These are phyloP conservation scores for Nasonovia ribisnigri DNA, from an alignment of 2,888 invertebrate species.

Conservation along the genomic window DNA sequence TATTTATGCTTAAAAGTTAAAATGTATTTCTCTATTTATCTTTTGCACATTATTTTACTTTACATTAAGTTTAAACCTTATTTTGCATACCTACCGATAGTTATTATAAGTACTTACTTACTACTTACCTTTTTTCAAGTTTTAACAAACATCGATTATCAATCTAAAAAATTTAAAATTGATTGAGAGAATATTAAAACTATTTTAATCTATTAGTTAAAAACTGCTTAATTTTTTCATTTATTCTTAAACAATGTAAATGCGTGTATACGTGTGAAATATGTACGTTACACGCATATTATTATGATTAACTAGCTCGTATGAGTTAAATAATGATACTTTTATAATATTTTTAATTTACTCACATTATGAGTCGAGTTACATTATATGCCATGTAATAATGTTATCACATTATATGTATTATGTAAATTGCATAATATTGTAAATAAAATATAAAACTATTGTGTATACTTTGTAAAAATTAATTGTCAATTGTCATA, in stretches of 20 bases:
- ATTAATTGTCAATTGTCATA: not conserved
- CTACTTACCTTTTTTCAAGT: not conserved
- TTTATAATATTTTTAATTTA: slow-evolving; percentile 41
- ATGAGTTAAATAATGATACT: not conserved
- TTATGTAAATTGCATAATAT: slow-evolving; percentile 42
- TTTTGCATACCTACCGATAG: not conserved
- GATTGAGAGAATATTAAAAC: not conserved
- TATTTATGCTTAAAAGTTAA: not conserved
- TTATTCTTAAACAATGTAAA: not conserved
- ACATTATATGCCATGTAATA: slow-evolving; percentile 57
- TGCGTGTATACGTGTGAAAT: not conserved
- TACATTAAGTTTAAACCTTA: not conserved
- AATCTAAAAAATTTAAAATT: not conserved
- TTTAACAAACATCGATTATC: not conserved
- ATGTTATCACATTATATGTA: slow-evolving; percentile 46
- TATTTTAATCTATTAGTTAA: not conserved
- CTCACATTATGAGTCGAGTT: slow-evolving; percentile 13
- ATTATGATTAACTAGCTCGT: not conserved
- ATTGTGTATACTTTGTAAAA: slow-evolving; percentile 23
- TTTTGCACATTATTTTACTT: slow-evolving; percentile 7
- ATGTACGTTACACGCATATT: not conserved
- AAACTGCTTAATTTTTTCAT: not conserved
- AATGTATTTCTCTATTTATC: not conserved
- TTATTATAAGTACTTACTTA: not conserved
- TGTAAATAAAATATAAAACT: slow-evolving; percentile 52